Evolutionary conservation across 23 tunicate genomes (phyloP).

Genomic region (Trididemnum clinides): DNA sequence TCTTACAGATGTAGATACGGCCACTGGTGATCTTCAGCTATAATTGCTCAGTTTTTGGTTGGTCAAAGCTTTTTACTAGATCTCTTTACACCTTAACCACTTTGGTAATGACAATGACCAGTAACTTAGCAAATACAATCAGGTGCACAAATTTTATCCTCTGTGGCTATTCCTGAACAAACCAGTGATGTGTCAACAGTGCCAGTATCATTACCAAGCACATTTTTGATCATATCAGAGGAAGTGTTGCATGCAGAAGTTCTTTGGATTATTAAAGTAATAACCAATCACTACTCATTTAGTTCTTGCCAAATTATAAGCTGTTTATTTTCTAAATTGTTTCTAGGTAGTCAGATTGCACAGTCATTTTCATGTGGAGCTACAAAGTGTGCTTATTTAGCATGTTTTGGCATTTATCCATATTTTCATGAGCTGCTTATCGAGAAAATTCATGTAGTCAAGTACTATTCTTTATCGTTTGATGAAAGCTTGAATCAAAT

Average conservation of each 20-base stretch:
- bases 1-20: no score
- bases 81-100: no score
- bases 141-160: no score
- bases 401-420: not conserved
- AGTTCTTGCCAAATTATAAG: not conserved
- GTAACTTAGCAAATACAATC: no score
- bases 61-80: no score
- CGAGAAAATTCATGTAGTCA: not conserved
- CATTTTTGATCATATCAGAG: not conserved
- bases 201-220: not conserved
- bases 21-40: no score
- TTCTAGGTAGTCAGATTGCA: slow-evolving; percentile 15
- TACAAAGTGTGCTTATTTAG: slow-evolving; percentile 5
- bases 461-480: not conserved
- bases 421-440: slow-evolving; percentile 7
- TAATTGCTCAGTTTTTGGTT: no score
- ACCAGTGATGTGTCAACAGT: not conserved
- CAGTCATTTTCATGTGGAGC: slow-evolving; percentile 20
- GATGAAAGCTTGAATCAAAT: slow-evolving; percentile 13
- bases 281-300: not conserved
- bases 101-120: no score
- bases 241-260: slow-evolving; percentile 24
- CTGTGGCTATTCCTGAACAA: not conserved
- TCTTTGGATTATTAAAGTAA: not conserved
- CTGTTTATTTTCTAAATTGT: slow-evolving; percentile 11